A percentile compares a stretch with the other conserved stretches of the same genome.
These are phyloP conservation scores for Cryptus armator DNA, from an alignment of 2,888 invertebrate genomes.

Conservation along the genomic window DNA sequence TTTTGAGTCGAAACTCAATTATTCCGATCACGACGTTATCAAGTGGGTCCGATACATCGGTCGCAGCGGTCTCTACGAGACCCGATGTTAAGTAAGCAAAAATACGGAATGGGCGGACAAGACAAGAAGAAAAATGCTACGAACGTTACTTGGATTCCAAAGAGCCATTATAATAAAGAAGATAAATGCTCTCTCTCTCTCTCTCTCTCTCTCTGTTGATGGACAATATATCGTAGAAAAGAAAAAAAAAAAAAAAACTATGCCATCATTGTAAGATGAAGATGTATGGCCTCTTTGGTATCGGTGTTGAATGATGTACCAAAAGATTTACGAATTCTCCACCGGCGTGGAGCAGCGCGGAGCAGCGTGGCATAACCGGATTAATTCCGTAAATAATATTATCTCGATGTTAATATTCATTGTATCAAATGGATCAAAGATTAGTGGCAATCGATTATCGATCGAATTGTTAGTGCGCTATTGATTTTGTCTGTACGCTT, in stretches of 20 bases:
- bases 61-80: slow-evolving; percentile 99
- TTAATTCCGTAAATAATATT: slow-evolving; percentile 63
- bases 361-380: slow-evolving; percentile 24
- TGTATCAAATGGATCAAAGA: slow-evolving; percentile 60
- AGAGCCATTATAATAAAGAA: slow-evolving; percentile 51
- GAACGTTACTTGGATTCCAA: slow-evolving; percentile 47
- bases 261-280: slow-evolving; percentile 18
- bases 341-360: neutral
- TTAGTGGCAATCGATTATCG: slow-evolving; percentile 40
- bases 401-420: slow-evolving; percentile 71
- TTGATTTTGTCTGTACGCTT: slow-evolving; percentile 70
- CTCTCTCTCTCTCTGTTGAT: slow-evolving; percentile 66
- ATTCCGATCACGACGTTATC: slow-evolving; percentile 99
- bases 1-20: slow-evolving; percentile 99
- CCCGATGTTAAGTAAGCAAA: slow-evolving; percentile 96
- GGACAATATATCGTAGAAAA: slow-evolving; percentile 38
- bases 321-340: slow-evolving; percentile 31
- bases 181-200: slow-evolving; percentile 58
- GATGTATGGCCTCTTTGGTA: slow-evolving; percentile 55
- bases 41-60: slow-evolving; percentile 99
- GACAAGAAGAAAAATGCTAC: slow-evolving; percentile 40
- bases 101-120: too few relatives aligned
- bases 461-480: slow-evolving; percentile 60
- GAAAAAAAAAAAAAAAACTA: neutral
- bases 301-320: slow-evolving; percentile 41